Evolutionary conservation across 2,797 vertebrate species (phyloP).

Genomic region (Tachyglossus aculeatus): DNA sequence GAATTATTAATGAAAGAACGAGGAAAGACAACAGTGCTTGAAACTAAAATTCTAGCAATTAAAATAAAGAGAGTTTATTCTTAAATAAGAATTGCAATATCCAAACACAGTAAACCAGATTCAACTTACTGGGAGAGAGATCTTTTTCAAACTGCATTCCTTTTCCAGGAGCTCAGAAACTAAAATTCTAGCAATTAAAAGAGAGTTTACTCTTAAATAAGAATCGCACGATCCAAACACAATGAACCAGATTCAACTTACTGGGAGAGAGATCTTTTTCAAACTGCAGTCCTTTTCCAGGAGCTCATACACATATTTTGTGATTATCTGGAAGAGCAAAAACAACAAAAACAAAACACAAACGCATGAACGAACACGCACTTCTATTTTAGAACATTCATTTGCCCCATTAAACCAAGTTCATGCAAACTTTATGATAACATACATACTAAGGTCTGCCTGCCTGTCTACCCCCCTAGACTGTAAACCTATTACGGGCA

Average conservation of each 20-base stretch:
- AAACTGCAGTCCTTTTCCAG: conserved; percentile 93
- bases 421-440: too few relatives aligned
- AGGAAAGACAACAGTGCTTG: conserved; percentile 26
- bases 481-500: too few relatives aligned
- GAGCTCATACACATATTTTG: conserved; percentile 92
- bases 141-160: conserved; percentile 92
- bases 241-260: conserved; percentile 78
- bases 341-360: too few relatives aligned
- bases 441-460: too few relatives aligned
- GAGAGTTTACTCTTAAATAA: neutral
- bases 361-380: too few relatives aligned
- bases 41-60: conserved; percentile 30
- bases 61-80: neutral
- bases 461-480: too few relatives aligned
- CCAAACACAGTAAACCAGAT: neutral
- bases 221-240: neutral
- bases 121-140: conserved; percentile 87
- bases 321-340: conserved; percentile 87
- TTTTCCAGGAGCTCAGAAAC: conserved; percentile 86
- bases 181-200: conserved; percentile 10
- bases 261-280: conserved; percentile 91
- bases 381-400: too few relatives aligned
- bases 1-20: conserved; percentile 1
- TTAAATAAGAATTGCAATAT: neutral
- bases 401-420: conserved; percentile 14